These are phyloP conservation scores for Nannoperca australis DNA, from an alignment of 2,797 vertebrate genomes.

Conservation along the genomic window DNA sequence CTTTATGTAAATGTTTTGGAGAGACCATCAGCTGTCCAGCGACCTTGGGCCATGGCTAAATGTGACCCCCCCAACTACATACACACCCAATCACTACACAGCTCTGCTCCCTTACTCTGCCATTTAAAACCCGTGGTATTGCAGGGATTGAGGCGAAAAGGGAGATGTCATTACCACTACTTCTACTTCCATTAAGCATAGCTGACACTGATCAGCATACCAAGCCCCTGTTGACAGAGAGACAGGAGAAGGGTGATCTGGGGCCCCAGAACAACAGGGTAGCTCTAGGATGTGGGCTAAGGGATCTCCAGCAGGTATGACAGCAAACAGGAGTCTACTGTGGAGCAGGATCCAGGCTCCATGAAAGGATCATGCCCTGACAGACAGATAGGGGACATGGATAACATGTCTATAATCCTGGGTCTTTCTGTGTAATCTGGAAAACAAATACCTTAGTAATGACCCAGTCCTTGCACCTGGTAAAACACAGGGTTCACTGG, in stretches of 20 bases:
- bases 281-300: constrained; percentile 53
- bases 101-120: constrained; percentile 34
- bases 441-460: constrained; percentile 88
- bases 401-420: constrained; percentile 81
- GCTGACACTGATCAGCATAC: constrained; percentile 60
- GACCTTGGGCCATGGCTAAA: constrained; percentile 30
- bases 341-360: constrained; percentile 38
- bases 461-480: constrained; percentile 84
- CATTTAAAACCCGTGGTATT: constrained; percentile 55
- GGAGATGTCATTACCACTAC: constrained; percentile 63
- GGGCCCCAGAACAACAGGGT: constrained; percentile 36
- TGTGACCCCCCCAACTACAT: not conserved
- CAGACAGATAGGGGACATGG: constrained; percentile 69
- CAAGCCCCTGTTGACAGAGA: constrained; percentile 57
- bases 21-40: constrained; percentile 57
- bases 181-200: constrained; percentile 60
- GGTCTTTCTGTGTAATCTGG: constrained; percentile 82
- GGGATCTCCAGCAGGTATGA: constrained; percentile 43
- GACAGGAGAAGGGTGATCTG: constrained; percentile 19
- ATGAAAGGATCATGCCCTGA: constrained; percentile 56
- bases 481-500: constrained; percentile 83
- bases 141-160: constrained; percentile 31
- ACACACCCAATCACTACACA: constrained; percentile 29
- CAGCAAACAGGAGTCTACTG: constrained; percentile 49
- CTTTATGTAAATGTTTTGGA: constrained; percentile 81